Base-by-base conservation (phyloP, 2,888 invertebrate genomes). In the Ganaspis brasiliensis region DNA sequence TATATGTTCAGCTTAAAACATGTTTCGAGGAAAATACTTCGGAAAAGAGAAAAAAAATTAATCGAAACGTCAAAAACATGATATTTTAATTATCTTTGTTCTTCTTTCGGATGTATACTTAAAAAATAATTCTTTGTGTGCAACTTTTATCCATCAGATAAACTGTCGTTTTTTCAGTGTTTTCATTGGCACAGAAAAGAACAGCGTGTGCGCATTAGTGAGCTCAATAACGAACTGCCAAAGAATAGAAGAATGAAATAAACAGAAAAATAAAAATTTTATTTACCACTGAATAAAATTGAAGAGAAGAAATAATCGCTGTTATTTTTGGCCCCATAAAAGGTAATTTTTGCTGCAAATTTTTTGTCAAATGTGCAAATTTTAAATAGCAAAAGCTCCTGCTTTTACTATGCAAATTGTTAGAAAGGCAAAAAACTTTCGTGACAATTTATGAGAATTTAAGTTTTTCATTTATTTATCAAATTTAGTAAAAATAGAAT, bases 221-320 rank as follows among this genome's bases (percentile, higher is more conserved):
- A 9, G 49, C 49, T 49, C 49, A 49, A 49, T 49, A 49, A 49
- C 16, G 49, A 49, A 49, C 49, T 49, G n/a, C 49, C 49, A 49
- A 49, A n/a, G n/a, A 49, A 49, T n/a, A 49, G 49, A 49, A 49
- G 12, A 49, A 49, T 35, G 9, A 4, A 35, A 35, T 35, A 35
- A 35, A 35, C 4, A 49, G 14, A 49, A 49, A 49, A n/a, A 49
- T 12, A 5, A 49, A n/a, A 49, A 16, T 49, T 49, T n/a, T n/a
- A 3, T 16, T 49, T 12, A n/a, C n/a, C 49, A n/a, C 6, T 49
- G 49, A 0, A 49, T 6, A n/a, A n/a, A n/a, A n/a, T n/a, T 49
- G 14, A 12, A n/a, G 49, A 49, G 6, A 16, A 14, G n/a, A 16
- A 6, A 12, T n/a, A 35, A 10, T 45, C n/a, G n/a, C 45, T 45